phyloP scores from a whole-genome alignment of 2,113 vertebrate species.

The Zingel zingel region DNA sequence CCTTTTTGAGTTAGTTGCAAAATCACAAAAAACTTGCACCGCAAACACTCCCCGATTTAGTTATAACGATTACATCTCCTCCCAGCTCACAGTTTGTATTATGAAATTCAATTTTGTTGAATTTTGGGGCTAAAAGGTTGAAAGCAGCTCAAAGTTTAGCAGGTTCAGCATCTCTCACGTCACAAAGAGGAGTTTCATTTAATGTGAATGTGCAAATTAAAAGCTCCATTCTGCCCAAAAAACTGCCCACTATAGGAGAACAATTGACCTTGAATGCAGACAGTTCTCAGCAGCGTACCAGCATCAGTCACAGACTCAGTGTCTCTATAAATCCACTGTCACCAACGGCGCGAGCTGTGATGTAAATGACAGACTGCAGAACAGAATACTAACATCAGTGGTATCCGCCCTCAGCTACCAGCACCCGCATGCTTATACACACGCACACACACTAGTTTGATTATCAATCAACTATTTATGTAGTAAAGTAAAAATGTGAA shows the following conservation, averaged over 20 bases:
- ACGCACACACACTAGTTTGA: not conserved
- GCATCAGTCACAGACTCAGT: not conserved
- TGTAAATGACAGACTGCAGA: not conserved
- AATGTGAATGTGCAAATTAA: not conserved
- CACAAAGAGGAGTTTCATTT: not conserved
- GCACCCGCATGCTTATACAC: not conserved
- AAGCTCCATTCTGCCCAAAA: not conserved
- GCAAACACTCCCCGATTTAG: conserved; percentile 35
- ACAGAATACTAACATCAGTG: not conserved
- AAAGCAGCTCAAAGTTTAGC: not conserved
- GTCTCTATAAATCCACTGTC: not conserved
- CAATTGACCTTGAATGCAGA: not conserved
- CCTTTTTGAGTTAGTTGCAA: conserved; percentile 24
- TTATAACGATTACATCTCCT: not conserved
- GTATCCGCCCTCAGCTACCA: not conserved
- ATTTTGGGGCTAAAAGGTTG: not conserved
- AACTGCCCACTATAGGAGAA: not conserved
- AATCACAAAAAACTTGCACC: conserved; percentile 18
- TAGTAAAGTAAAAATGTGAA: not conserved
- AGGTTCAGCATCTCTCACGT: not conserved
- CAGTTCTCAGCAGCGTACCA: not conserved
- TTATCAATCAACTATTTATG: no score
- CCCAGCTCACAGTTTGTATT: not conserved
- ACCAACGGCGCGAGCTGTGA: not conserved
- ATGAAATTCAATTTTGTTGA: no score